Percentiles rank a stretch among this genome's conserved stretches.
phyloP scores from a whole-genome alignment of 2,113 vertebrate species.

The Silurus meridionalis region DNA sequence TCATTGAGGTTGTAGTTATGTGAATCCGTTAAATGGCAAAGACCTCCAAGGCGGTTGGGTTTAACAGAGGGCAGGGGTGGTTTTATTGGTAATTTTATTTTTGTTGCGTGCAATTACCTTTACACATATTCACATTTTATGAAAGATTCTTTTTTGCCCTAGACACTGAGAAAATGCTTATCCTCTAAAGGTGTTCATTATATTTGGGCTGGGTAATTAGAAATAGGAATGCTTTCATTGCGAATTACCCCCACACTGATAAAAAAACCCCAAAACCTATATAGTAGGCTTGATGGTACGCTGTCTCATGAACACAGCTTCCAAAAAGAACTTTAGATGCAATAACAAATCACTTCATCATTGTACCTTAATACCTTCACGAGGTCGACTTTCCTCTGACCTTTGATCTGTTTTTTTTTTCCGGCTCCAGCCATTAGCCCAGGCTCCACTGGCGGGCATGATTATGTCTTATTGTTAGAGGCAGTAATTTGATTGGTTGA shows the following conservation, averaged over 20 bases:
- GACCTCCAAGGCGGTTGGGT: conserved; percentile 68
- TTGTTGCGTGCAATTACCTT: conserved; percentile 78
- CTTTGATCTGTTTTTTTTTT: conserved; percentile 52
- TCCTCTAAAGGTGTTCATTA: conserved; percentile 66
- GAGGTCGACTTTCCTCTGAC: conserved; percentile 82
- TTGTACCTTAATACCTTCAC: conserved; percentile 84
- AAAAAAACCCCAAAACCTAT: background rate
- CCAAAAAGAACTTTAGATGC: conserved; percentile 77
- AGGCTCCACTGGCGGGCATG: conserved; percentile 83
- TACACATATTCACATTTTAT: conserved; percentile 70
- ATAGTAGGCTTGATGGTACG: conserved; percentile 38
- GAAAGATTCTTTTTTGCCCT: conserved; percentile 52
- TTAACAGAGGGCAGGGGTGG: conserved; percentile 64
- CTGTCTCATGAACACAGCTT: conserved; percentile 66
- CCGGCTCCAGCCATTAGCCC: conserved; percentile 83
- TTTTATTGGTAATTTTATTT: conserved; percentile 82
- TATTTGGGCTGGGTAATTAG: conserved; percentile 72
- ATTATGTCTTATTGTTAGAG: conserved; percentile 89
- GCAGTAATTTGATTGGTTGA: conserved; percentile 98
- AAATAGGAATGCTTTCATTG: conserved; percentile 75
- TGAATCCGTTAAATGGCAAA: conserved; percentile 73
- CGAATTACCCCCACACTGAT: conserved; percentile 65
- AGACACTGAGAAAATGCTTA: conserved; percentile 54
- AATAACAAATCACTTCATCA: conserved; percentile 93
- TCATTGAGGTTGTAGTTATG: conserved; percentile 60